These are phyloP conservation scores for Heterotis niloticus DNA, from an alignment of 2,113 vertebrate species.

Conservation along the genomic window DNA sequence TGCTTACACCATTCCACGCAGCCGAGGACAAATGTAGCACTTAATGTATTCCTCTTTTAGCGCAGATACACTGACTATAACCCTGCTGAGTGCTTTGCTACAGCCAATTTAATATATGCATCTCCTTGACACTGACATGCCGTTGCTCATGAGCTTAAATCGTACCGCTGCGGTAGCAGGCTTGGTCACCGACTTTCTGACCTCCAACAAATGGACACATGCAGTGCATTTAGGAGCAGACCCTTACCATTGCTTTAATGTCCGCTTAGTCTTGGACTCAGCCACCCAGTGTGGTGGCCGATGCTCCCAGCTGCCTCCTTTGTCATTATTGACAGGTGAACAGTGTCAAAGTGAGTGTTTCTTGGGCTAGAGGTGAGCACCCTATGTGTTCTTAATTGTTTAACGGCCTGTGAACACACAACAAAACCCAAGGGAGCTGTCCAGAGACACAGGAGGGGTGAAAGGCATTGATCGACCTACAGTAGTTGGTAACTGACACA, in stretches of 20 bases:
- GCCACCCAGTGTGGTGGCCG: not conserved
- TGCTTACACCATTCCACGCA: slow-evolving; percentile 51
- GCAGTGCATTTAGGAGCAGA: not conserved
- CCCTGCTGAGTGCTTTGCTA: not conserved
- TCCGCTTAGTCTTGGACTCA: not conserved
- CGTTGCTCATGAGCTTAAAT: slow-evolving; percentile 24
- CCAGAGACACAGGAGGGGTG: not conserved
- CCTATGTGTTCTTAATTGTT: slow-evolving; percentile 22
- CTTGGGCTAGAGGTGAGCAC: not conserved
- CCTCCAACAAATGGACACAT: slow-evolving; percentile 31
- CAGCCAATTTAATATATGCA: not conserved
- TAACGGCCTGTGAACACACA: slow-evolving; percentile 23
- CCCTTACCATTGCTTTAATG: not conserved
- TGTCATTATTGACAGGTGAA: not conserved
- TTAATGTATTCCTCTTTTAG: slow-evolving; percentile 41
- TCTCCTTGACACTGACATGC: not conserved
- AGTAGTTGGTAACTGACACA: not conserved
- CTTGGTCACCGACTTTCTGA: not conserved
- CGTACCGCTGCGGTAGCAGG: slow-evolving; percentile 29
- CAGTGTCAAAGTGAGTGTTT: not conserved
- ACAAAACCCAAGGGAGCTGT: slow-evolving; percentile 3
- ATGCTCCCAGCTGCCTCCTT: not conserved
- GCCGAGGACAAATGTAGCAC: slow-evolving; percentile 57
- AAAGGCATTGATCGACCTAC: not conserved
- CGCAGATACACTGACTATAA: not conserved